Percentiles rank a stretch among this genome's conserved stretches.
These are phyloP conservation scores for Rhabdophis nuchalis DNA, from an alignment of 2,797 vertebrate species.

Conservation along the genomic window DNA sequence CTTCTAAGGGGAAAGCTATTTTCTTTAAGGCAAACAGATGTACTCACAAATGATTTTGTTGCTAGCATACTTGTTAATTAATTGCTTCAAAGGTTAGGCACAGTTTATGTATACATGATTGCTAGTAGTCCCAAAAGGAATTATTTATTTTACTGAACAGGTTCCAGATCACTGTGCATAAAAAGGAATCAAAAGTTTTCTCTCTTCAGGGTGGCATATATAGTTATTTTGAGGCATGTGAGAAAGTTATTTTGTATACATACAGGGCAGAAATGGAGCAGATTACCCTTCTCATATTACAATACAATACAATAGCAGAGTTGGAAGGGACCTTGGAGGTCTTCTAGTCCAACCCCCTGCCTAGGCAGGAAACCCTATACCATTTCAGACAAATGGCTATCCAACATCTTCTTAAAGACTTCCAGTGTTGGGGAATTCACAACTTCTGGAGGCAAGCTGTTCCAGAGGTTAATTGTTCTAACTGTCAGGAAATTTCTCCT, in stretches of 20 bases:
- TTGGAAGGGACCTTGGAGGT: too few relatives aligned
- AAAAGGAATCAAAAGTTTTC: neutral
- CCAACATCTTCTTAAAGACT: too few relatives aligned
- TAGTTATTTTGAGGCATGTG: neutral
- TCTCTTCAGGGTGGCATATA: neutral
- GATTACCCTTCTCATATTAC: neutral
- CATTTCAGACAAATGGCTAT: too few relatives aligned
- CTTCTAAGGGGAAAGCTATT: neutral
- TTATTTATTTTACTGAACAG: conserved; percentile 31
- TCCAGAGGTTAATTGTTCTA: too few relatives aligned
- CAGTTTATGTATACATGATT: conserved; percentile 3
- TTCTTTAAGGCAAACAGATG: neutral
- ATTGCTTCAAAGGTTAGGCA: conserved; percentile 15
- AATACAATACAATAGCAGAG: too few relatives aligned
- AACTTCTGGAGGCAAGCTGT: too few relatives aligned
- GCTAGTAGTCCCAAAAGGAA: conserved; percentile 1
- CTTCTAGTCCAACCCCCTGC: too few relatives aligned
- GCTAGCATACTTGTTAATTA: conserved; percentile 6
- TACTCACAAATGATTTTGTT: conserved; percentile 3
- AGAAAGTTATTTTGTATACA: neutral
- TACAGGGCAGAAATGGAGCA: neutral
- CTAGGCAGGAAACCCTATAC: too few relatives aligned
- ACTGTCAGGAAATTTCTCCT: too few relatives aligned
- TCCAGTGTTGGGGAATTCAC: too few relatives aligned
- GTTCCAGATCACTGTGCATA: conserved; percentile 16